Evolutionary conservation across 2,797 vertebrate genomes (phyloP).

Genomic region (Salmo trutta): DNA sequence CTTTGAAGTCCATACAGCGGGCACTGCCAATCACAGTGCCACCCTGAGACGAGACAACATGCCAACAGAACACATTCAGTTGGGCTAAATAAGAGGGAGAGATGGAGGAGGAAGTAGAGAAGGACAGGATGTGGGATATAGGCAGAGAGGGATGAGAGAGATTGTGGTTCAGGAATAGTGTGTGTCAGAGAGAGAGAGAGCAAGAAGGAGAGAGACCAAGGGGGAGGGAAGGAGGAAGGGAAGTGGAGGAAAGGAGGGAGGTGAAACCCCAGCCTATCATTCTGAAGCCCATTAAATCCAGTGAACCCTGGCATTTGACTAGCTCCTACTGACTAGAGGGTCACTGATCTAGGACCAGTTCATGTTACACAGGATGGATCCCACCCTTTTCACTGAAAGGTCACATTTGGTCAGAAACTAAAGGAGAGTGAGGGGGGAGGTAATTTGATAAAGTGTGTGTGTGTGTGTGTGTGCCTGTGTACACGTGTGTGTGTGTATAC

Average conservation of each 20-base stretch:
- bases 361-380: slow-evolving; percentile 36
- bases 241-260: not conserved
- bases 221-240: slow-evolving; percentile 2
- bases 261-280: slow-evolving; percentile 25
- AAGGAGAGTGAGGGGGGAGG: not conserved
- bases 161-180: not conserved
- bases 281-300: slow-evolving; percentile 25
- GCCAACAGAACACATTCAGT: not conserved
- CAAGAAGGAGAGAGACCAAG: not conserved
- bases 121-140: not conserved
- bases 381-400: slow-evolving; percentile 7
- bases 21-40: slow-evolving; percentile 94
- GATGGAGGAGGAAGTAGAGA: not conserved
- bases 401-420: slow-evolving; percentile 9
- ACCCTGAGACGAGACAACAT: slow-evolving; percentile 71
- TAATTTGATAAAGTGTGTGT: not conserved
- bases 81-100: not conserved
- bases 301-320: slow-evolving; percentile 58
- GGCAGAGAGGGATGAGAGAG: not conserved
- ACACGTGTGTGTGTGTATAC: not conserved
- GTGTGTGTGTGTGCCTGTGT: not conserved
- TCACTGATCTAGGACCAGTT: slow-evolving; percentile 9
- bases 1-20: slow-evolving; percentile 88
- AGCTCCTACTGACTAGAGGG: slow-evolving; percentile 40
- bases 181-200: not conserved